These are phyloP conservation scores for Sebastes nivosus DNA, from an alignment of 2,797 vertebrate species.

Conservation along the genomic window DNA sequence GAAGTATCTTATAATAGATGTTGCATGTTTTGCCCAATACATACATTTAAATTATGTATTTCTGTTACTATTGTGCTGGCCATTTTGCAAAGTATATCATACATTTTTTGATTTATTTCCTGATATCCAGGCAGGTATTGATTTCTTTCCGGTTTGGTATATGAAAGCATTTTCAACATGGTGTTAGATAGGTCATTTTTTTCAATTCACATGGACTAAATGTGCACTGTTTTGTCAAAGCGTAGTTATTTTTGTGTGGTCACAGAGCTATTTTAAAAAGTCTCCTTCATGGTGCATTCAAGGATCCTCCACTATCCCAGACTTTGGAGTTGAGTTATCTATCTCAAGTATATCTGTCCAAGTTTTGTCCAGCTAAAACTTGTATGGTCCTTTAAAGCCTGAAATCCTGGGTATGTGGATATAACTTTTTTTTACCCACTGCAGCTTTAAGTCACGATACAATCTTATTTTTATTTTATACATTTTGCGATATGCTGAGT, in stretches of 20 bases:
- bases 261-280: not conserved
- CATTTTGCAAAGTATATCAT: not conserved
- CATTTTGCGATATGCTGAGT: too few species aligned
- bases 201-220: not conserved
- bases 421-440: too few species aligned
- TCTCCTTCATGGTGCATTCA: not conserved
- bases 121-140: not conserved
- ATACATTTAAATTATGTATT: not conserved
- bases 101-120: not conserved
- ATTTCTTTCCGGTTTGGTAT: too few species aligned
- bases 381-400: not conserved
- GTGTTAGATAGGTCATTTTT: not conserved
- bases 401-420: not conserved
- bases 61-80: not conserved
- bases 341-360: not conserved
- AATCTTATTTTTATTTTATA: too few species aligned
- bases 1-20: not conserved
- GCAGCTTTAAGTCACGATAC: too few species aligned
- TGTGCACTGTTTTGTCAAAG: not conserved
- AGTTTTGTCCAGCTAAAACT: not conserved
- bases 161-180: fast-evolving
- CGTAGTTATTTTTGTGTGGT: not conserved
- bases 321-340: not conserved
- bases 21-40: not conserved
- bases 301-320: not conserved